These are phyloP conservation scores for Parazoanthus darwini DNA, from an alignment of 92 coral and sea anemone species.

Conservation along the genomic window DNA sequence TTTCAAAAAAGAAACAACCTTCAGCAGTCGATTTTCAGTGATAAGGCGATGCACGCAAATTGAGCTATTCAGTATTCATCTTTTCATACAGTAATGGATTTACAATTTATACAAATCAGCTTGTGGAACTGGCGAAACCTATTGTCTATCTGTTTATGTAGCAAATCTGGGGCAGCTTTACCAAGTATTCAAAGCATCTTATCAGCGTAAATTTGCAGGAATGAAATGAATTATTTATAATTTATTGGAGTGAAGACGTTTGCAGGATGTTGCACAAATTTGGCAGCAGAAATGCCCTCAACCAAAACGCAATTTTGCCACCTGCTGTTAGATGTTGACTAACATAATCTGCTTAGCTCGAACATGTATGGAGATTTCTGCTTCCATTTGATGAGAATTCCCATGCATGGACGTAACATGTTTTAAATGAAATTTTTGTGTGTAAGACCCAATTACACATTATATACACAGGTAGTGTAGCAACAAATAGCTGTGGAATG, in stretches of 20 bases:
- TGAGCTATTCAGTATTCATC: not conserved
- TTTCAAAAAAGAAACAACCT: not conserved
- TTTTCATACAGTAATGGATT: not conserved
- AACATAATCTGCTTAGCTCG: too few relatives aligned
- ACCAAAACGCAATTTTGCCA: not conserved
- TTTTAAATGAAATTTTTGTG: not conserved
- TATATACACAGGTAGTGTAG: not conserved
- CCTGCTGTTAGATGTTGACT: too few relatives aligned
- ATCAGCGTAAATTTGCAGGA: not conserved
- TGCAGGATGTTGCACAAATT: not conserved
- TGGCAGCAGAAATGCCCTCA: not conserved
- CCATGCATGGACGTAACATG: not conserved
- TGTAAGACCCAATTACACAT: not conserved
- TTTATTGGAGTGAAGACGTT: not conserved
- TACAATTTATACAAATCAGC: not conserved
- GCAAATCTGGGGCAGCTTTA: not conserved
- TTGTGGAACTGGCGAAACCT: not conserved
- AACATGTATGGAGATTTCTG: too few relatives aligned
- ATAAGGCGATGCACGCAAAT: slow-evolving; percentile 29
- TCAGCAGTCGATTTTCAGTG: not conserved
- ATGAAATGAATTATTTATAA: not conserved
- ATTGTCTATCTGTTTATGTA: not conserved
- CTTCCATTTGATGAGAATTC: not conserved
- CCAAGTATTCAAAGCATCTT: not conserved
- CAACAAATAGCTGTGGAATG: not conserved